Evolutionary conservation across 2,797 vertebrate genomes (phyloP).

Genomic region (Carduelis carduelis): DNA sequence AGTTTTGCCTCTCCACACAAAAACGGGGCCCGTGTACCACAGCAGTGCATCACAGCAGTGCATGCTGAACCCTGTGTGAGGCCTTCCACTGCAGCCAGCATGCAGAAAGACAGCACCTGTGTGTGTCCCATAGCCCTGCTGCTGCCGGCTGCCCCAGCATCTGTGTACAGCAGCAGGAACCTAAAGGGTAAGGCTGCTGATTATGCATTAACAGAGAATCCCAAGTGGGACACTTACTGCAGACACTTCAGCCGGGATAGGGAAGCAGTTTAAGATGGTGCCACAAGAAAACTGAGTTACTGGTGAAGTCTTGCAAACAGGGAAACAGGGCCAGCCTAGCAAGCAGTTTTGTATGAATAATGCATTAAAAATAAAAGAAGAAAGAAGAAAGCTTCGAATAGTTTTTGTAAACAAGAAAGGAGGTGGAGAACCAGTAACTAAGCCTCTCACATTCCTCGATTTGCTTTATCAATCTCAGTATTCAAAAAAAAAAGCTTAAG

Average conservation of each 20-base stretch:
- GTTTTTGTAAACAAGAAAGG: neutral
- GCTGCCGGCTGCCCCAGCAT: neutral
- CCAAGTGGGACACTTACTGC: neutral
- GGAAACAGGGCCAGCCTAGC: neutral
- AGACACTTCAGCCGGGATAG: neutral
- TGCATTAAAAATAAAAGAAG: neutral
- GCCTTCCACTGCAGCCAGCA: neutral
- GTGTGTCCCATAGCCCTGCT: neutral
- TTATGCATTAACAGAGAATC: neutral
- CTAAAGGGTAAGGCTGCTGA: neutral
- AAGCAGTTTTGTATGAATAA: neutral
- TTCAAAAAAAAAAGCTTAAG: neutral
- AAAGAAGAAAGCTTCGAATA: neutral
- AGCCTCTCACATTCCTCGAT: neutral
- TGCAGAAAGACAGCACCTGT: rapidly evolving
- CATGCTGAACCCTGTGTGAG: rapidly evolving
- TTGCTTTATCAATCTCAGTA: conserved; percentile 24
- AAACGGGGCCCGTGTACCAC: rapidly evolving
- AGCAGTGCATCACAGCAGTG: neutral
- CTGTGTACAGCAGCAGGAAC: rapidly evolving
- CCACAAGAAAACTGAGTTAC: neutral
- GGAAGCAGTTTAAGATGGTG: neutral
- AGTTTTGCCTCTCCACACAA: neutral
- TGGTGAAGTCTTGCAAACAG: neutral
- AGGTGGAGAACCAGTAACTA: neutral